Evolutionary conservation across 2,888 invertebrate genomes (phyloP).

Genomic region (Napeogenes inachia): DNA sequence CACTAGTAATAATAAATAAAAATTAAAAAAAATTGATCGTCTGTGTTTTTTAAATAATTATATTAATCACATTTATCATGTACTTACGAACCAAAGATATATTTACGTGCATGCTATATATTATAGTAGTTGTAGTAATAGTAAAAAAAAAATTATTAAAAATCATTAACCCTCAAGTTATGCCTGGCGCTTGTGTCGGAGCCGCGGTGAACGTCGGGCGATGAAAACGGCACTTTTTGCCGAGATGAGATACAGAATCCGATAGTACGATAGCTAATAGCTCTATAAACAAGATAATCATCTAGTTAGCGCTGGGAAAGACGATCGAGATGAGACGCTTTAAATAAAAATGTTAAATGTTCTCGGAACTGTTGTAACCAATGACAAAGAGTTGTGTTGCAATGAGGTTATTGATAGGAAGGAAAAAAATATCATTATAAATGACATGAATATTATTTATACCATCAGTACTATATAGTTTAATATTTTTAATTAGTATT

Average conservation of each 20-base stretch:
- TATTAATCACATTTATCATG: too few relatives aligned
- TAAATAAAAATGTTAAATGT: conserved; percentile 22
- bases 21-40: too few relatives aligned
- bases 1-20: too few relatives aligned
- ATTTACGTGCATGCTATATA: background rate
- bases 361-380: conserved; percentile 12
- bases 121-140: conserved; percentile 3
- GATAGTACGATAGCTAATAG: conserved; percentile 68
- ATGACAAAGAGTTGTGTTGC: conserved; percentile 14
- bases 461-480: too few relatives aligned
- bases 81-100: too few relatives aligned
- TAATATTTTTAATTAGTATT: too few relatives aligned
- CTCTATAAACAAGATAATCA: conserved; percentile 73
- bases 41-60: too few relatives aligned
- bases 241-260: conserved; percentile 60
- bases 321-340: conserved; percentile 15
- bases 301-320: conserved; percentile 60
- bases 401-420: background rate
- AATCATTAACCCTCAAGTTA: conserved; percentile 5
- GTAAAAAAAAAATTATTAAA: background rate
- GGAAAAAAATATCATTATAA: too few relatives aligned
- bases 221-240: conserved; percentile 70
- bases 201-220: conserved; percentile 41
- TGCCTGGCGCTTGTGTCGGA: conserved; percentile 20
- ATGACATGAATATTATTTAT: too few relatives aligned